Base-by-base conservation (phyloP, 2,888 invertebrate species). In the Tryphoninae sp. region DNA sequence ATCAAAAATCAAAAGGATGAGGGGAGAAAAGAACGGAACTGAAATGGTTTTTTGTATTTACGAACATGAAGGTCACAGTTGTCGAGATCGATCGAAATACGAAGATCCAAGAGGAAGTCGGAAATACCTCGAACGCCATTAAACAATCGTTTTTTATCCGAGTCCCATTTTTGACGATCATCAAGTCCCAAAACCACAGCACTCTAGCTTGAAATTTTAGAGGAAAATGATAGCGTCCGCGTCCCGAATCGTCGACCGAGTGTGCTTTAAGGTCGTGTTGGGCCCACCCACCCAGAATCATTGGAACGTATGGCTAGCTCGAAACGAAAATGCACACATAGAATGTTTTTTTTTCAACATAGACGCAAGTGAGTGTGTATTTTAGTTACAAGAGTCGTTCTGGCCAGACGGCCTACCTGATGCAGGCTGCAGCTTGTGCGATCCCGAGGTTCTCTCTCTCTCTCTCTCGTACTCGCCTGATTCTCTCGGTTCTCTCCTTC, bases 221-320 rank as follows among this genome's bases (percentile, higher is more conserved):
- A 55, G 55, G 19, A 22, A 55, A 55, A 55, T 19, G 55, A 19
- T 19, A 42, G 23, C 22, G 23, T 1, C 4, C 7, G 45, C 13
- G 55, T 19, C 19, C n/a, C 9, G 69, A 40, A 69, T 3, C 42
- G 45, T 45, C 23, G 45, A 71, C 64, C 42, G 45, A 71, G 23
- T 23, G 71, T 59, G 71, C 45, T 33, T 55, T 42, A 19, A 42
- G 40, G 51, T 59, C 71, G 53, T 49, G 62, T 40, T 16, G 23
- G 65, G 78, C 55, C 71, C 33, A 77, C 73, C 81, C 81, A 81
- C 75, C 75, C 81, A 73, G 67, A 67, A 68, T 16, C 61, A 62
- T 72, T 40, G 49, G 61, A 53, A 53, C 53, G 55, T 58, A 22
- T 33, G 16, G 22, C 49, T 64, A 13, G 13, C 42, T 45, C 26